These are phyloP conservation scores for Byasa hedistus DNA, from an alignment of 2,888 invertebrate genomes.

Conservation along the genomic window DNA sequence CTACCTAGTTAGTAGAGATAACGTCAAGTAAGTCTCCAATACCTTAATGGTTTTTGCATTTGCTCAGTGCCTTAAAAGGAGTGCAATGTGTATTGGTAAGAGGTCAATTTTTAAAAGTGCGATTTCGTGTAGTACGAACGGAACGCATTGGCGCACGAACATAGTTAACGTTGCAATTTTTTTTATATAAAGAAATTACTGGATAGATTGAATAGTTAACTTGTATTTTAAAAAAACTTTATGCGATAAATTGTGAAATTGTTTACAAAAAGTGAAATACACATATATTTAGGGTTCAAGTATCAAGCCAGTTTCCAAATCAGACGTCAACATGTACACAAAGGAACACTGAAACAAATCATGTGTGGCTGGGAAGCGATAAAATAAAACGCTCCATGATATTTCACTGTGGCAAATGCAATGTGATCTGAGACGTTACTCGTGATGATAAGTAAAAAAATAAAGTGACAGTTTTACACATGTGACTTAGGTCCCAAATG, in stretches of 20 bases:
- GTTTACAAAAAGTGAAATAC: slow-evolving; percentile 1
- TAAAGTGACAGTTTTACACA: slow-evolving; percentile 2
- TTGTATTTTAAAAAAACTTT: slow-evolving; percentile 1
- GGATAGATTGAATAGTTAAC: neutral
- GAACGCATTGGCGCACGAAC: neutral
- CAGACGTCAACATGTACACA: slow-evolving; percentile 4
- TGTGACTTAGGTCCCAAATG: neutral
- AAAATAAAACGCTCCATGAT: slow-evolving; percentile 5
- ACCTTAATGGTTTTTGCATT: slow-evolving; percentile 7
- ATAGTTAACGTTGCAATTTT: neutral
- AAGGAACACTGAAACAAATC: slow-evolving; percentile 23
- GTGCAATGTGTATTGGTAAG: neutral
- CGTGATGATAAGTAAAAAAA: neutral
- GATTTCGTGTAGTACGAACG: neutral
- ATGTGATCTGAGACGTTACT: slow-evolving; percentile 8
- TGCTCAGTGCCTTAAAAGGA: neutral
- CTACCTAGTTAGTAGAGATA: neutral
- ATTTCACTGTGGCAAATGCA: slow-evolving; percentile 19
- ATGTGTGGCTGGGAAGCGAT: slow-evolving; percentile 20
- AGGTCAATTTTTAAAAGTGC: neutral
- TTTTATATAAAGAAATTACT: neutral
- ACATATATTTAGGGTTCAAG: neutral
- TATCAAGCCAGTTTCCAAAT: slow-evolving; percentile 6
- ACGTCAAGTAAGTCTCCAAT: neutral
- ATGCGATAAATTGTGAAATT: slow-evolving; percentile 14